Evolutionary conservation across 2,888 invertebrate species (phyloP).

Genomic region (Orchesella flavescens): DNA sequence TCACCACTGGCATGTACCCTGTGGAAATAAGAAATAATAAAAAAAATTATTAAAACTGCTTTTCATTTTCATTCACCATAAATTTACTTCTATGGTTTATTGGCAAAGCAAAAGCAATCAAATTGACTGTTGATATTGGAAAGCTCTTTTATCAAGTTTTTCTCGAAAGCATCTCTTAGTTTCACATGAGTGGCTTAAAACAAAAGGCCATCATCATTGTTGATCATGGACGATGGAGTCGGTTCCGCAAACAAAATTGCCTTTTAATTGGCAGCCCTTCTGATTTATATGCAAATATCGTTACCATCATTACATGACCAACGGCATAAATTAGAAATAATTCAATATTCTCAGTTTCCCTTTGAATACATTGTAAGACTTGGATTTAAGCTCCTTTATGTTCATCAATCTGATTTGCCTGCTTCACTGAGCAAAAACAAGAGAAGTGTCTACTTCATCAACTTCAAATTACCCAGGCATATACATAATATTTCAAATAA

Average conservation of each 20-base stretch:
- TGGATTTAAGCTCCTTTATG: no score
- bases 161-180: background rate
- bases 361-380: no score
- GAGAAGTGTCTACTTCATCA: background rate
- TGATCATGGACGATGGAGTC: background rate
- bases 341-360: no score
- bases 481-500: no score
- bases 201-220: slow-evolving; percentile 1
- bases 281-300: background rate
- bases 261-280: no score
- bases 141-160: no score
- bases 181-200: slow-evolving; percentile 14
- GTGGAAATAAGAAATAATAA: slow-evolving; percentile 16
- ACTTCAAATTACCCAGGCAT: no score
- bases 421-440: slow-evolving; percentile 50
- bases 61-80: slow-evolving; percentile 11
- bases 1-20: slow-evolving; percentile 45
- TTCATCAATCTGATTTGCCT: background rate
- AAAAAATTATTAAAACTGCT: slow-evolving; percentile 9
- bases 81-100: no score
- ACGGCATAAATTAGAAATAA: no score
- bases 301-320: background rate
- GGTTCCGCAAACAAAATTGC: no score
- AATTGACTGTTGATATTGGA: background rate
- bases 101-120: no score